Conservation (phyloP, 37 sponge, comb jelly and placozoan genomes). For the Aplysina aerophoba region DNA sequence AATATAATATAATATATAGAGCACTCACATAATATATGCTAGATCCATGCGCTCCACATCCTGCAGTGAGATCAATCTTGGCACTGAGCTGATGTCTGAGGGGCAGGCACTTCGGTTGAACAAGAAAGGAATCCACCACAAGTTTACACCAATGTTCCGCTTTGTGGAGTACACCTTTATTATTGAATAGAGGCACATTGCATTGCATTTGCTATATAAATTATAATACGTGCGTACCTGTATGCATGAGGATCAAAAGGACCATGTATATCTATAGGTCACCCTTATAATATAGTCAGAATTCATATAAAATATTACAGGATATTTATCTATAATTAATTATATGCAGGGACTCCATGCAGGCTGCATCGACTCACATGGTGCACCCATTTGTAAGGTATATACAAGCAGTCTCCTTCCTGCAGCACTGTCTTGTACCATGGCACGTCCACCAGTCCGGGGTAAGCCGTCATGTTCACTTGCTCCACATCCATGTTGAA, state of each 20-base stretch:
- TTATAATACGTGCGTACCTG: too few species aligned
- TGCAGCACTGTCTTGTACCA: constrained; percentile 62
- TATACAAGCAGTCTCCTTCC: constrained; percentile 76
- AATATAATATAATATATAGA: background rate
- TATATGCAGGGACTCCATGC: background rate
- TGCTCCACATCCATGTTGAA: constrained; percentile 68
- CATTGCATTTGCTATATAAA: too few species aligned
- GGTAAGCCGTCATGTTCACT: constrained; percentile 73
- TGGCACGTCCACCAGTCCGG: constrained; percentile 55
- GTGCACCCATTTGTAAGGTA: constrained; percentile 75
- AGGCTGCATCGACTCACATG: constrained; percentile 44
- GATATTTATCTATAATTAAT: too few species aligned
- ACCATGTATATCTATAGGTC: too few species aligned
- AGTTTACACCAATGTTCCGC: constrained; percentile 66
- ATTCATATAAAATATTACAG: too few species aligned
- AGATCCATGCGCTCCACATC: background rate
- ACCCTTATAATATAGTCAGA: too few species aligned
- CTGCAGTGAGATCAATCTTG: background rate
- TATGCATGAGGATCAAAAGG: too few species aligned
- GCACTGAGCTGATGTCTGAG: background rate
- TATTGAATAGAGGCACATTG: too few species aligned
- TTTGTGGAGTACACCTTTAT: constrained; percentile 56
- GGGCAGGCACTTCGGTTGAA: background rate
- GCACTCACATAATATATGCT: background rate
- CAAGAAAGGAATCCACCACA: constrained; percentile 67